Percentiles rank a stretch among this genome's conserved stretches.
These are phyloP conservation scores for Sphenopsis melanotis DNA, from an alignment of 2,797 vertebrate genomes.

Conservation along the genomic window DNA sequence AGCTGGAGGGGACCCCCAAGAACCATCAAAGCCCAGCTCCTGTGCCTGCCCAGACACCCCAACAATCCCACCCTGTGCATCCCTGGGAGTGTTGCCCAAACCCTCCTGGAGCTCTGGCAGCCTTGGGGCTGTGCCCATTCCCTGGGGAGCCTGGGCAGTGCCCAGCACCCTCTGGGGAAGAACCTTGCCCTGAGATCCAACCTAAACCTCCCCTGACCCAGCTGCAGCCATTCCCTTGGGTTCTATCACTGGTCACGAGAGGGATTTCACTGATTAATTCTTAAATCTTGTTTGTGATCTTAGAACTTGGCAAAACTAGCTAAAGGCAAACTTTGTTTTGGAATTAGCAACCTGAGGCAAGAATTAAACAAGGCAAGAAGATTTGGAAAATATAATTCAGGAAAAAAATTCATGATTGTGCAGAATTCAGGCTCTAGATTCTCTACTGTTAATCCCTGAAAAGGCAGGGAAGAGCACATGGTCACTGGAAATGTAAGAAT, in stretches of 20 bases:
- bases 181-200: fast-evolving
- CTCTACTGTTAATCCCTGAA: neutral
- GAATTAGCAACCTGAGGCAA: neutral
- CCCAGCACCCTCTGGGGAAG: neutral
- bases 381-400: no score
- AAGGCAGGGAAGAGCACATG: neutral
- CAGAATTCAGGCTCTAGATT: neutral
- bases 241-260: neutral
- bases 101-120: neutral
- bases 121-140: neutral
- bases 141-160: neutral
- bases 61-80: neutral
- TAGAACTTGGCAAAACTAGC: neutral
- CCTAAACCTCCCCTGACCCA: fast-evolving
- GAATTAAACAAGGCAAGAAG: neutral
- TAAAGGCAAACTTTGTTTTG: neutral
- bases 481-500: neutral
- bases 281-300: neutral
- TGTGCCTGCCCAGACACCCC: fast-evolving
- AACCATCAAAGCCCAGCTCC: fast-evolving
- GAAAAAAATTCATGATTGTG: neutral
- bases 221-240: fast-evolving
- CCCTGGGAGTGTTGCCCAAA: fast-evolving
- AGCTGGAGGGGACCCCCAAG: neutral
- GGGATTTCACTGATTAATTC: neutral